A percentile compares a stretch with the other conserved stretches of the same genome.
These are phyloP conservation scores for Habropoda laboriosa DNA, from an alignment of 1,140 invertebrate species.

Conservation along the genomic window DNA sequence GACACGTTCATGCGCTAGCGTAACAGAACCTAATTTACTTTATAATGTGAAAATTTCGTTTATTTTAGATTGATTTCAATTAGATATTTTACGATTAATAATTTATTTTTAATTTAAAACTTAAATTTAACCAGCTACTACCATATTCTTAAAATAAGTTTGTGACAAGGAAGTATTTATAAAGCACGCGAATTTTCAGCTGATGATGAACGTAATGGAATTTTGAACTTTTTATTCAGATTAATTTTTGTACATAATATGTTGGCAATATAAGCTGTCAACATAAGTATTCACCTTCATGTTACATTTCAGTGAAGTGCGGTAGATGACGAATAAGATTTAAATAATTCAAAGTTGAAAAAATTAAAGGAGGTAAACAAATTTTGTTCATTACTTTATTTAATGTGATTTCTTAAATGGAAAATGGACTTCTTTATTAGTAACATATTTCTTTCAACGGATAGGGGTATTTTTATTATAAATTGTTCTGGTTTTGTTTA, in stretches of 20 bases:
- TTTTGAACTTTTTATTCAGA: neutral
- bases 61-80: too few relatives aligned
- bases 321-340: slow-evolving; percentile 14
- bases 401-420: neutral
- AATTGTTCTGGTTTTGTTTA: neutral
- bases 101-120: too few relatives aligned
- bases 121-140: too few relatives aligned
- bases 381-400: slow-evolving; percentile 4
- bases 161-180: too few relatives aligned
- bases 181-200: too few relatives aligned
- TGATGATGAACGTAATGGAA: too few relatives aligned
- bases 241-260: neutral
- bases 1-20: too few relatives aligned
- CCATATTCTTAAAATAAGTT: too few relatives aligned
- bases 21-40: too few relatives aligned
- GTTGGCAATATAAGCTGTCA: neutral
- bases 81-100: too few relatives aligned
- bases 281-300: neutral
- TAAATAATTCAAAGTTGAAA: slow-evolving; percentile 18
- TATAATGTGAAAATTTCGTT: too few relatives aligned
- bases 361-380: slow-evolving; percentile 1
- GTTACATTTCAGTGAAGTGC: neutral
- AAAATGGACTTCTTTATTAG: neutral
- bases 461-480: neutral
- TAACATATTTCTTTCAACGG: neutral